Base-by-base conservation (phyloP, 2,797 vertebrate species). In the Triplophysa yarkandensis region DNA sequence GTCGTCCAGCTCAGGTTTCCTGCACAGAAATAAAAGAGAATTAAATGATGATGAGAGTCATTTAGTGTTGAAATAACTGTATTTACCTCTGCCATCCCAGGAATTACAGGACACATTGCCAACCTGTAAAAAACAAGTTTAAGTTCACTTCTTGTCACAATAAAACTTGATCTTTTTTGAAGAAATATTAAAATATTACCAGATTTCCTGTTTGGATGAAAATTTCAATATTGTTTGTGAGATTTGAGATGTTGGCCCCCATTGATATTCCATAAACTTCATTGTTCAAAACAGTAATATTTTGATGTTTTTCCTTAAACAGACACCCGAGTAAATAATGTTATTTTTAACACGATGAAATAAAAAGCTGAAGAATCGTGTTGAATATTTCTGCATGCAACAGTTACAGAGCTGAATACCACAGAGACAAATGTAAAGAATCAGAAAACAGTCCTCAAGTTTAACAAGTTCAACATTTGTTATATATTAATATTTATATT, bases 71-170 rank as follows among this genome's bases (percentile, higher is more conserved):
- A 10, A 39, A 9, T 39, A 65, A 16, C 13, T 27, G 5, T 2
- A 10, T 58, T 34, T 82, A 83, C 85, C 83, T 75, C 62, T 25
- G 3, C 84, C 85, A 63, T 84, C 16, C 87, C 84, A 89, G 0
- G 86, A 90, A 9, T 6, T 0, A 21, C 89, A 90, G 3, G 73
- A 69, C 5, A 27, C 41, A 4, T 4, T 55, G 3, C 30, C 16
- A 0, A 0, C 36, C 81, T 80, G 76, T 50, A 14, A 13, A 46
- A 36, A 32, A 9, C 4, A 7, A 7, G 32, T 25, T 25, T 77
- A n/a, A 55, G 8, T 64, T 3, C 19, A 3, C 43, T 55, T 6
- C 6, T 17, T 17, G 16, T 1, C 14, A 17, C 16, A 46, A n/a
- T 44, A 50, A n/a, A 19, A 57, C 13, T 28, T 69, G 8, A 6